Evolutionary conservation across 2,113 vertebrate genomes (phyloP).

Genomic region (Eurypyga helias): DNA sequence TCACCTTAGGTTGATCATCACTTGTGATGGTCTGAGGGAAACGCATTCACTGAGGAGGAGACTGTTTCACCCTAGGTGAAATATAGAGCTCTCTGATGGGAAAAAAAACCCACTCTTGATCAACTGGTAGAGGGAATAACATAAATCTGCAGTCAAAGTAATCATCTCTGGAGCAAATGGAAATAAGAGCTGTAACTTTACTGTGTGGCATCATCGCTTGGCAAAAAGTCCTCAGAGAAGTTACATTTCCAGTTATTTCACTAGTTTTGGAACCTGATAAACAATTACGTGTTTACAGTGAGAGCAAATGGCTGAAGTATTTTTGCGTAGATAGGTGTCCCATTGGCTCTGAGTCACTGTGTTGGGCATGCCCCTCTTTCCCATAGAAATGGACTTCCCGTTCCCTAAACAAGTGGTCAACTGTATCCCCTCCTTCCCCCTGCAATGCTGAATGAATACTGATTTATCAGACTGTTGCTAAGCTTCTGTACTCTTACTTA

Average conservation of each 20-base stretch:
- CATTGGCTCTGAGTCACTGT: background rate
- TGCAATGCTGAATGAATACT: background rate
- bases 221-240: background rate
- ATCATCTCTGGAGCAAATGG: background rate
- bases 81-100: background rate
- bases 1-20: background rate
- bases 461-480: background rate
- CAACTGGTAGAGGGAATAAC: background rate
- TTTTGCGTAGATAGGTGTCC: background rate
- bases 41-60: background rate
- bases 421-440: background rate
- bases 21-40: background rate
- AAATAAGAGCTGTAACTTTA: background rate
- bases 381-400: background rate
- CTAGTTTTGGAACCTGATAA: background rate
- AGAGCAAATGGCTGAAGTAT: background rate
- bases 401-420: background rate
- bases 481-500: background rate
- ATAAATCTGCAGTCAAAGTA: background rate
- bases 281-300: background rate
- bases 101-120: accelerated
- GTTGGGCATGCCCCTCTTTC: background rate
- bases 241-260: background rate
- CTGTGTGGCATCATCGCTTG: background rate
- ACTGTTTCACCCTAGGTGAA: background rate